Evolutionary conservation across 2,888 invertebrate genomes (phyloP).

Genomic region (Drosophila atripex): DNA sequence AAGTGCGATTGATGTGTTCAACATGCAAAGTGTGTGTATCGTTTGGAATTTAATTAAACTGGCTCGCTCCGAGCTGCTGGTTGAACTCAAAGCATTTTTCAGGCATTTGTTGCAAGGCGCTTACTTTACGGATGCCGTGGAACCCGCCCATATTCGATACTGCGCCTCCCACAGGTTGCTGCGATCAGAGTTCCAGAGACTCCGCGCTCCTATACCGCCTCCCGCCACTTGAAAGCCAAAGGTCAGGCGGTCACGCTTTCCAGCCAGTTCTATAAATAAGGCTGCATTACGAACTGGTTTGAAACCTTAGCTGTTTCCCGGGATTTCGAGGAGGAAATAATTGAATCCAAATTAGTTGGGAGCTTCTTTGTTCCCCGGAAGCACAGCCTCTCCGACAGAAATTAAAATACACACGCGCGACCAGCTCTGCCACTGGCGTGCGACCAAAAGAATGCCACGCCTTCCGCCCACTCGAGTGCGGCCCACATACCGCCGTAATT

Average conservation of each 20-base stretch:
- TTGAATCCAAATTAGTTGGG: constrained; percentile 26
- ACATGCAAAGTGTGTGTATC: constrained; percentile 3
- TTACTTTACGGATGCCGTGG: constrained; percentile 7
- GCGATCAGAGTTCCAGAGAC: constrained; percentile 7
- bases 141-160: constrained; percentile 8
- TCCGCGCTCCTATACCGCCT: not conserved
- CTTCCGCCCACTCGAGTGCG: constrained; percentile 7
- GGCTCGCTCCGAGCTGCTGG: not conserved
- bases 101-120: constrained; percentile 1
- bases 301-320: constrained; percentile 6
- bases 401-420: constrained; percentile 9
- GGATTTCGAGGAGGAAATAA: constrained; percentile 7
- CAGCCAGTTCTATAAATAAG: not conserved
- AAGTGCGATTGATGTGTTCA: constrained; percentile 26
- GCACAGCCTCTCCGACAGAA: not conserved
- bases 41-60: constrained; percentile 68
- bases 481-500: constrained; percentile 46
- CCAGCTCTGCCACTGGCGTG: not conserved
- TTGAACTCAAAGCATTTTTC: constrained; percentile 13
- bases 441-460: constrained; percentile 38
- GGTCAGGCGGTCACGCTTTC: not conserved
- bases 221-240: not conserved
- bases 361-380: constrained; percentile 1
- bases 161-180: constrained; percentile 23
- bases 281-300: not conserved